These are phyloP conservation scores for Taxidea taxus DNA, from an alignment of 2,113 vertebrate species.

Conservation along the genomic window DNA sequence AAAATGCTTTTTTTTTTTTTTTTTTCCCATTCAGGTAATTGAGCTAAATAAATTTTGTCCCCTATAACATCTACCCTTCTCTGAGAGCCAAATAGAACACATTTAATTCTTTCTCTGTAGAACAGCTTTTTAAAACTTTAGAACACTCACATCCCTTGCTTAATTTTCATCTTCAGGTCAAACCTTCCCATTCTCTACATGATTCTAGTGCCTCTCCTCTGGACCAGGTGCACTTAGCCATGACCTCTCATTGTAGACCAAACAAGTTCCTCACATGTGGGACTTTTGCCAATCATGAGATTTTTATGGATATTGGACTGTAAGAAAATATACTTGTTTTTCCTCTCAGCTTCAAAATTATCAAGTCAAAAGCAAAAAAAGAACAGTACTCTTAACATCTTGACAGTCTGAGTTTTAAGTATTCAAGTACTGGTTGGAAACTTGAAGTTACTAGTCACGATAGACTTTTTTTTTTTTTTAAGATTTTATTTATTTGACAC, in stretches of 20 bases:
- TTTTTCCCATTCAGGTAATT: neutral
- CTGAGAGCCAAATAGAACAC: neutral
- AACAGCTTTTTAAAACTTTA: neutral
- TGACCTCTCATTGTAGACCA: neutral
- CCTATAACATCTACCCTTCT: neutral
- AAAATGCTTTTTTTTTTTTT: neutral
- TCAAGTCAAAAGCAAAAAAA: constrained; percentile 11
- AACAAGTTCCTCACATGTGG: neutral
- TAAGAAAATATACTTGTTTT: neutral
- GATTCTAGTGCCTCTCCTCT: neutral
- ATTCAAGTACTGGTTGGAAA: neutral
- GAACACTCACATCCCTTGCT: neutral
- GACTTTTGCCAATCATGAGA: neutral
- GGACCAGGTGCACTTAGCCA: neutral
- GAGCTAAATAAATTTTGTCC: neutral
- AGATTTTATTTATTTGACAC: too few species aligned
- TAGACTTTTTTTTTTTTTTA: too few species aligned
- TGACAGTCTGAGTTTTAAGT: neutral
- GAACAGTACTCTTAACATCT: constrained; percentile 3
- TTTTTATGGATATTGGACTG: neutral
- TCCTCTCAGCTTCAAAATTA: constrained; percentile 32
- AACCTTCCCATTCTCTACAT: neutral
- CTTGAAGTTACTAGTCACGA: neutral
- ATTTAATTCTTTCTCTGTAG: neutral
- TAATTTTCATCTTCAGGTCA: constrained; percentile 14